These are phyloP conservation scores for Chromobotia macracanthus DNA, from an alignment of 2,797 vertebrate species.

Conservation along the genomic window DNA sequence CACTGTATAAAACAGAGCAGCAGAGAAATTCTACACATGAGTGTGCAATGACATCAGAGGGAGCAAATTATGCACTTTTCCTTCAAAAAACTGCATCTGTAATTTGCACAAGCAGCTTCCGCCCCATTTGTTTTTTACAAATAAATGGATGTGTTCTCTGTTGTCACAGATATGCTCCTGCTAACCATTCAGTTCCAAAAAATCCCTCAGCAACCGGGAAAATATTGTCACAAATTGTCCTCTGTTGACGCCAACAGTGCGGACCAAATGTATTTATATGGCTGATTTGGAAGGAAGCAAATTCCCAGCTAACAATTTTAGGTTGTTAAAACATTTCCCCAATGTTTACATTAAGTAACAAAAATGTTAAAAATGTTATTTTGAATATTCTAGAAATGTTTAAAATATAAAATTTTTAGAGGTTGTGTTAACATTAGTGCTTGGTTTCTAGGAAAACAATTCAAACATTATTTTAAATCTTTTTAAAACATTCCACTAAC, in stretches of 20 bases:
- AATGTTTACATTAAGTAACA: no score
- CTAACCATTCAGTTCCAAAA: constrained; percentile 32
- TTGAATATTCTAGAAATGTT: no score
- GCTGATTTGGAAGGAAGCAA: background rate
- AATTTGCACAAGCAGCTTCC: constrained; percentile 38
- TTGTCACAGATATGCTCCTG: constrained; percentile 31
- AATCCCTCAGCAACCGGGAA: constrained; percentile 47
- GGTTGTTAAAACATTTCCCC: no score
- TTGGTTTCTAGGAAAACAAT: no score
- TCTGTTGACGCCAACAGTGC: background rate
- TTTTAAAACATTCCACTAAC: no score
- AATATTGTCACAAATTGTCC: constrained; percentile 45
- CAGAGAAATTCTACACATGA: background rate
- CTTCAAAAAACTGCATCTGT: constrained; percentile 46
- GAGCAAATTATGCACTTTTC: background rate
- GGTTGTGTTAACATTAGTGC: no score
- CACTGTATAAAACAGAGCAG: background rate
- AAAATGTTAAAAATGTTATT: no score
- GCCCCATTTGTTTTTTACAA: constrained; percentile 56
- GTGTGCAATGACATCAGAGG: background rate
- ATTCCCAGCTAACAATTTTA: background rate
- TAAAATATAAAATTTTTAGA: no score
- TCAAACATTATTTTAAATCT: no score
- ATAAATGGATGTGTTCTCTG: constrained; percentile 49
- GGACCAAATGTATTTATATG: constrained; percentile 29